These are phyloP conservation scores for Microcaecilia unicolor DNA, from an alignment of 2,797 vertebrate species.

Conservation along the genomic window DNA sequence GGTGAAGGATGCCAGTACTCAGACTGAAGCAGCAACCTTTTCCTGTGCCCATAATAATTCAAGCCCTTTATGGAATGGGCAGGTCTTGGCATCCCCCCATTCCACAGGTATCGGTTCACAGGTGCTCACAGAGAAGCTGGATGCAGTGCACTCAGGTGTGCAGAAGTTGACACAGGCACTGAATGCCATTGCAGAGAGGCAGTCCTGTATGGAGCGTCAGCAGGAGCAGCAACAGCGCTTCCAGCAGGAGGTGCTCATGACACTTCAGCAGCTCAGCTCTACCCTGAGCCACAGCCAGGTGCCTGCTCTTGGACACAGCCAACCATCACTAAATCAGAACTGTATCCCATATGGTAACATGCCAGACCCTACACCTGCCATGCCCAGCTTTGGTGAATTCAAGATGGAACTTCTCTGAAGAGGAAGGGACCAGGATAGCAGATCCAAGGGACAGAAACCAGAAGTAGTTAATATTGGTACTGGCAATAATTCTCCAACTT, in stretches of 20 bases:
- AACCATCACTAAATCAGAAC: conserved; percentile 30
- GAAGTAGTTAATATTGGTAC: not conserved
- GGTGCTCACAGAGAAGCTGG: conserved; percentile 55
- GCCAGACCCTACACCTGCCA: conserved; percentile 3
- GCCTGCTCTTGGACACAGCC: conserved; percentile 29
- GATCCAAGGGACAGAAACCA: too few relatives aligned
- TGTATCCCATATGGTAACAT: conserved; percentile 26
- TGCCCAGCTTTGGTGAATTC: conserved; percentile 59
- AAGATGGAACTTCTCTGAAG: conserved; percentile 69
- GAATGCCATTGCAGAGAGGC: conserved; percentile 64
- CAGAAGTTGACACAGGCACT: conserved; percentile 62
- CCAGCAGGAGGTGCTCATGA: conserved; percentile 73
- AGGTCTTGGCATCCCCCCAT: not conserved
- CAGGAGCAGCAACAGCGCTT: conserved; percentile 70
- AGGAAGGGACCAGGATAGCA: accelerated
- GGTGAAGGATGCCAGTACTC: conserved; percentile 30
- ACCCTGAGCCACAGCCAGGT: conserved; percentile 37
- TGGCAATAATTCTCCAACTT: not conserved
- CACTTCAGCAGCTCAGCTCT: conserved; percentile 59
- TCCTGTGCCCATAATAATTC: not conserved
- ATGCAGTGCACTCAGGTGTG: conserved; percentile 57
- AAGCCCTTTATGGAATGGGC: not conserved
- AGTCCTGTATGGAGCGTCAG: conserved; percentile 62
- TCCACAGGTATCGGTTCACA: not conserved
- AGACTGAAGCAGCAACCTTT: not conserved